These are phyloP conservation scores for Tenthredo mesomela DNA, from an alignment of 2,888 invertebrate genomes.

Conservation along the genomic window DNA sequence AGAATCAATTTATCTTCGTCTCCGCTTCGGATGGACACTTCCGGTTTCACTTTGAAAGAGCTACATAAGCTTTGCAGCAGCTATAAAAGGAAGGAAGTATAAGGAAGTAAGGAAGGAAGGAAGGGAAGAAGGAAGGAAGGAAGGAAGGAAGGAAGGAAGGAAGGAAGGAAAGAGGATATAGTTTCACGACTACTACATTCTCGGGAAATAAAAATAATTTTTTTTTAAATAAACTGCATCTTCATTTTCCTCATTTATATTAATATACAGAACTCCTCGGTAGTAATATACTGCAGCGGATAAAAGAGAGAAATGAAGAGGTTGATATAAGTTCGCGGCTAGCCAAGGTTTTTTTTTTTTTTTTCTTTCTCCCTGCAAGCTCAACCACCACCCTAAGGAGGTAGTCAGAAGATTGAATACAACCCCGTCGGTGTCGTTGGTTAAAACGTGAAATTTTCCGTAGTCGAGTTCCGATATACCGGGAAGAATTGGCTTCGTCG, in stretches of 20 bases:
- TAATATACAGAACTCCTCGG: neutral
- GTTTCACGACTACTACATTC: neutral
- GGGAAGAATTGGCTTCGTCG: conserved; percentile 46
- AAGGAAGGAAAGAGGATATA: neutral
- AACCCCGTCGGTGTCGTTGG: neutral
- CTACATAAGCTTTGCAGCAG: neutral
- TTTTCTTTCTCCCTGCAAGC: neutral
- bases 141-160: neutral
- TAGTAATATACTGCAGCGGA: too few species aligned
- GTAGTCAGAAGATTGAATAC: conserved; percentile 6
- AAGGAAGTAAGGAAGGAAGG: neutral
- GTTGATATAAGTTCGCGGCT: neutral
- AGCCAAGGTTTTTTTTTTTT: neutral
- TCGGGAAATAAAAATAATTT: neutral
- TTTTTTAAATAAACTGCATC: neutral
- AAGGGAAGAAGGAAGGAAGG: neutral
- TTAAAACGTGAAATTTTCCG: conserved; percentile 26
- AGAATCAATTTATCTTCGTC: conserved; percentile 50
- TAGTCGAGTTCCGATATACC: conserved; percentile 27
- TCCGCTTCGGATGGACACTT: conserved; percentile 36
- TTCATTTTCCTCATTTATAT: neutral
- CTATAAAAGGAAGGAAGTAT: neutral
- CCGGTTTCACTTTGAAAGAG: conserved; percentile 39
- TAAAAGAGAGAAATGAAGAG: neutral
- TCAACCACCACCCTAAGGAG: neutral